phyloP scores from a whole-genome alignment of 2,888 invertebrate genomes.

The Drosophila tanythrix region DNA sequence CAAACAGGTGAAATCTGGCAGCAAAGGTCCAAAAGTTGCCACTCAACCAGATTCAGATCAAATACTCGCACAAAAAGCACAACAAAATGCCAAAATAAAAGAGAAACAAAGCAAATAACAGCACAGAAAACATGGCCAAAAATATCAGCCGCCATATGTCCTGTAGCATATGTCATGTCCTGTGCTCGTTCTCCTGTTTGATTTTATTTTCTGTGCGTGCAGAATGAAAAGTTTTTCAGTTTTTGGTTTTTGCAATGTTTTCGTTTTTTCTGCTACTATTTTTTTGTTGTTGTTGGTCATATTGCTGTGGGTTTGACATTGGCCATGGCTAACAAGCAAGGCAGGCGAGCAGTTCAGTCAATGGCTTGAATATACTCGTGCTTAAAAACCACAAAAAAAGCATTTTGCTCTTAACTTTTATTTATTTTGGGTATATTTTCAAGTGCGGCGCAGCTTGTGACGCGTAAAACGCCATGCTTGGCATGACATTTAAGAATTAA shows the following conservation, averaged over 20 bases:
- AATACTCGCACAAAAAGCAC: slow-evolving; percentile 12
- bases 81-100: slow-evolving; percentile 14
- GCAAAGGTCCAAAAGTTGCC: slow-evolving; percentile 47
- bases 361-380: slow-evolving; percentile 1
- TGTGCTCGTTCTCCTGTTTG: slow-evolving; percentile 32
- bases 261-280: neutral
- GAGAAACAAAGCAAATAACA: slow-evolving; percentile 3
- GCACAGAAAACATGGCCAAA: slow-evolving; percentile 25
- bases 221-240: slow-evolving; percentile 48
- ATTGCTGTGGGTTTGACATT: slow-evolving; percentile 41
- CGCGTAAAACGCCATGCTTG: neutral
- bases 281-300: slow-evolving; percentile 18
- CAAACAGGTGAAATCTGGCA: slow-evolving; percentile 68
- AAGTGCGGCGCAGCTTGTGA: neutral
- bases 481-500: neutral
- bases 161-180: slow-evolving; percentile 53
- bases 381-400: neutral
- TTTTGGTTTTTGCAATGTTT: neutral
- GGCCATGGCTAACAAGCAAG: slow-evolving; percentile 44
- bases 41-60: slow-evolving; percentile 56
- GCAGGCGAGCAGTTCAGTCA: neutral
- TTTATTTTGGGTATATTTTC: neutral
- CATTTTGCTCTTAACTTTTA: neutral
- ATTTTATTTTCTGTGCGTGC: slow-evolving; percentile 50
- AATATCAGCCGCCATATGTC: slow-evolving; percentile 53